phyloP scores from a whole-genome alignment of 2,797 vertebrate species.

The Pipistrellus pygmaeus region DNA sequence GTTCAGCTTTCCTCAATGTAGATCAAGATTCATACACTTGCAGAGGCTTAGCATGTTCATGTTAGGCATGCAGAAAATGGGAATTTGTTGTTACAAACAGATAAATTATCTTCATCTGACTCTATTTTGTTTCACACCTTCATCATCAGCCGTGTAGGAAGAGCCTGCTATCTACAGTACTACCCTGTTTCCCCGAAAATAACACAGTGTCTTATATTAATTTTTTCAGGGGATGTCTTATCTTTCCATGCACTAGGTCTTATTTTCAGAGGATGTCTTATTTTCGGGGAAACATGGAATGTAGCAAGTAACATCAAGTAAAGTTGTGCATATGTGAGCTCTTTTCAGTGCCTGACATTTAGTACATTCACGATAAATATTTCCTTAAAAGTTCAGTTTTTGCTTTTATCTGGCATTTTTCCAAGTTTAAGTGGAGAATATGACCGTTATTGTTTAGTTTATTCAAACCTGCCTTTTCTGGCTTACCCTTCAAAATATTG shows the following conservation, averaged over 20 bases:
- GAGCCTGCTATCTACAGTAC: not conserved
- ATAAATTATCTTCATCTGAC: constrained; percentile 38
- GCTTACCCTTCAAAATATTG: not conserved
- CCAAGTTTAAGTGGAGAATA: not conserved
- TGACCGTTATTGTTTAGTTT: not conserved
- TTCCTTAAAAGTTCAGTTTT: constrained; percentile 8
- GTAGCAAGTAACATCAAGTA: not conserved
- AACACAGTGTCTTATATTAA: too few relatives aligned
- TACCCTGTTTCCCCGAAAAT: not conserved
- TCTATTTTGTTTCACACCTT: constrained; percentile 46
- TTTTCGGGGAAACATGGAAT: too few relatives aligned
- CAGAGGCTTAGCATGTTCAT: constrained; percentile 39
- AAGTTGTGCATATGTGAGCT: not conserved
- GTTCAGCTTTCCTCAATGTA: constrained; percentile 75
- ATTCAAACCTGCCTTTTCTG: not conserved
- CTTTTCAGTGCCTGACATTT: not conserved
- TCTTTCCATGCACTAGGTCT: too few relatives aligned
- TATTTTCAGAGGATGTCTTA: too few relatives aligned
- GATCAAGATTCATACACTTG: constrained; percentile 63
- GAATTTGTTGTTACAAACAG: constrained; percentile 19
- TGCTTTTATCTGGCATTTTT: constrained; percentile 21
- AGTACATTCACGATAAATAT: not conserved
- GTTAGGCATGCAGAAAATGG: constrained; percentile 49
- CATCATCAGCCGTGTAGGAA: not conserved
- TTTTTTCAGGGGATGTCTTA: too few relatives aligned